Evolutionary conservation across 2,888 invertebrate genomes (phyloP).

Genomic region (Nomada fucata): DNA sequence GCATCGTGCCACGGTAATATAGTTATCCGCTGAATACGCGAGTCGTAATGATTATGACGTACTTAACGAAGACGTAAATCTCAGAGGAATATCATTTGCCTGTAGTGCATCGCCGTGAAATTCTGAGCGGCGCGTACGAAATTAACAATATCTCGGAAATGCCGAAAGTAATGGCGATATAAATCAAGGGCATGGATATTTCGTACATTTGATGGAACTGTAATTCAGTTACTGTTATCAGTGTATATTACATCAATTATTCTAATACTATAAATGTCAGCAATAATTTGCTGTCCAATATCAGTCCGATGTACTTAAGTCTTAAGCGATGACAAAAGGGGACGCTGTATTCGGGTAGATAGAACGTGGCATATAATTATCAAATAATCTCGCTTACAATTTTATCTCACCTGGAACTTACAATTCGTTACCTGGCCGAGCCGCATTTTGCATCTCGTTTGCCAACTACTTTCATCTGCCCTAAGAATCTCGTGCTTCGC

Average conservation of each 20-base stretch:
- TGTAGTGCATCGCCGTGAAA: not conserved
- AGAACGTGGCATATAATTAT: too few relatives aligned
- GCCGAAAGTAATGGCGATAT: not conserved
- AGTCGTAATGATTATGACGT: slow-evolving; percentile 43
- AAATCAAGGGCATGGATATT: not conserved
- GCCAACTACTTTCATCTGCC: too few relatives aligned
- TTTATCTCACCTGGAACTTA: too few relatives aligned
- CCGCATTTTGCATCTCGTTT: too few relatives aligned
- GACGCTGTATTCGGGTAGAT: too few relatives aligned
- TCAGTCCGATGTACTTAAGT: too few relatives aligned
- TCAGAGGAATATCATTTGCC: slow-evolving; percentile 13
- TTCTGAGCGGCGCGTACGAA: not conserved
- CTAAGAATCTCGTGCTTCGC: too few relatives aligned
- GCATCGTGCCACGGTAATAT: slow-evolving; percentile 30
- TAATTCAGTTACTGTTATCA: not conserved
- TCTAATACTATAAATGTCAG: too few relatives aligned
- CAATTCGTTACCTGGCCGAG: too few relatives aligned
- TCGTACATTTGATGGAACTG: not conserved
- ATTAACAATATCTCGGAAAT: not conserved
- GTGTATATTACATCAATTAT: not conserved
- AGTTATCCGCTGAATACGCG: slow-evolving; percentile 45
- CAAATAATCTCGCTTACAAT: too few relatives aligned
- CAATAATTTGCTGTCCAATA: too few relatives aligned
- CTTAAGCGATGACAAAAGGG: too few relatives aligned
- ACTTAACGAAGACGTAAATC: slow-evolving; percentile 49